A percentile compares a stretch with the other conserved stretches of the same genome.
Conservation (phyloP, 2,888 invertebrate genomes). For the Torymus tubicola region DNA sequence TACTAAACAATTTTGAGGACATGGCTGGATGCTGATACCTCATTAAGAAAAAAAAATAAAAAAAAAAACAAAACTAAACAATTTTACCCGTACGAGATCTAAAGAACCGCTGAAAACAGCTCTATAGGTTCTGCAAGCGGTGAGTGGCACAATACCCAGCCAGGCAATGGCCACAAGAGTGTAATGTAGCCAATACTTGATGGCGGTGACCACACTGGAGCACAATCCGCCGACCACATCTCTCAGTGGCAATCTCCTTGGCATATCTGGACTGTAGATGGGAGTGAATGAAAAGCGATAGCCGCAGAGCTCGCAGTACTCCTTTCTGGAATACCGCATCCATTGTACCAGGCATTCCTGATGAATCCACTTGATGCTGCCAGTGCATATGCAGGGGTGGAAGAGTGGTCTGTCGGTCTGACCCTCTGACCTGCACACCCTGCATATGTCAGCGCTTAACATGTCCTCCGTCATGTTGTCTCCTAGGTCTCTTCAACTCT, state of each 20-base stretch:
- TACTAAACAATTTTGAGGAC: too few relatives aligned
- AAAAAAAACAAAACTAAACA: too few relatives aligned
- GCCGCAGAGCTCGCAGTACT: slow-evolving; percentile 98
- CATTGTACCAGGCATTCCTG: slow-evolving; percentile 99
- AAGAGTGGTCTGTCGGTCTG: slow-evolving; percentile 94
- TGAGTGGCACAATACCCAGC: slow-evolving; percentile 97
- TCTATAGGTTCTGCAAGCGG: slow-evolving; percentile 96
- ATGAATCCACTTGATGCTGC: slow-evolving; percentile 99
- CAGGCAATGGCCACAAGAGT: slow-evolving; percentile 97
- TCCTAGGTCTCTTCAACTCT: neutral
- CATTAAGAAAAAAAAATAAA: too few relatives aligned
- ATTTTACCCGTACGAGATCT: slow-evolving; percentile 82
- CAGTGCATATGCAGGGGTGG: slow-evolving; percentile 99
- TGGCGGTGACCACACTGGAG: slow-evolving; percentile 92
- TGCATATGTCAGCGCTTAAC: slow-evolving; percentile 92
- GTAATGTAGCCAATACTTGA: slow-evolving; percentile 98
- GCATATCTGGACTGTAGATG: slow-evolving; percentile 99
- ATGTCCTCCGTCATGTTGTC: slow-evolving; percentile 78
- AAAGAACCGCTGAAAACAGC: slow-evolving; percentile 94
- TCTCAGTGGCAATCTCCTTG: slow-evolving; percentile 93
- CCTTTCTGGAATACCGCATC: slow-evolving; percentile 99
- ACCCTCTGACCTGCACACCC: slow-evolving; percentile 98
- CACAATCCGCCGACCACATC: slow-evolving; percentile 95
- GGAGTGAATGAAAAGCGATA: slow-evolving; percentile 99
- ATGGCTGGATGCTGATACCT: too few relatives aligned